phyloP scores from a whole-genome alignment of 2,888 invertebrate genomes.

The Nineta flava region DNA sequence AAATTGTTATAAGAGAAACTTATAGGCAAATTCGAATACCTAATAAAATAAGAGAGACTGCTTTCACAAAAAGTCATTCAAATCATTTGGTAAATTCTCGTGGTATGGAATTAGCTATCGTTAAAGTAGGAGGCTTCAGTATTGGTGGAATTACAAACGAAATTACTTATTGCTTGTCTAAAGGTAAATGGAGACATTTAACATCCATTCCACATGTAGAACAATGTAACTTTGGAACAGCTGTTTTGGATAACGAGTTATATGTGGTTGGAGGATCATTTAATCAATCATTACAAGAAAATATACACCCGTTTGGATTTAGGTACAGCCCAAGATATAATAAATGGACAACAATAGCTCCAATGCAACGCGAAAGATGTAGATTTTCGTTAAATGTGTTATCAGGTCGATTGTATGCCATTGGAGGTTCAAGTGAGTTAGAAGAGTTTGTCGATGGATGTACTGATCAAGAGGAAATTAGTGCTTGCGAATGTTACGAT shows the following conservation, averaged over 20 bases:
- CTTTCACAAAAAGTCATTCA: slow-evolving; percentile 8
- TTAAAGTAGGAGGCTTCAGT: slow-evolving; percentile 55
- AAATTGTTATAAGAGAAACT: slow-evolving; percentile 25
- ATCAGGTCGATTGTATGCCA: slow-evolving; percentile 36
- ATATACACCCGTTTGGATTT: slow-evolving; percentile 57
- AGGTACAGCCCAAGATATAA: slow-evolving; percentile 42
- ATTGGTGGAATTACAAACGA: slow-evolving; percentile 49
- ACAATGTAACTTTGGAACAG: slow-evolving; percentile 56
- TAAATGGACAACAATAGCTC: slow-evolving; percentile 50
- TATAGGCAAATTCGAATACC: slow-evolving; percentile 17
- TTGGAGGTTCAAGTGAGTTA: slow-evolving; percentile 45
- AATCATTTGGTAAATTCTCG: slow-evolving; percentile 38
- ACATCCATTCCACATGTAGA: slow-evolving; percentile 57
- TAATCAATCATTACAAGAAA: slow-evolving; percentile 48
- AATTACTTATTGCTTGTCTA: slow-evolving; percentile 44
- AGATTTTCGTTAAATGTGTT: slow-evolving; percentile 48
- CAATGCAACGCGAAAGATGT: slow-evolving; percentile 47
- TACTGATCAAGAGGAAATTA: slow-evolving; percentile 23
- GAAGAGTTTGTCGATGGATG: slow-evolving; percentile 29
- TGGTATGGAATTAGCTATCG: slow-evolving; percentile 49
- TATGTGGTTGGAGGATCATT: slow-evolving; percentile 58
- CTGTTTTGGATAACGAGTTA: slow-evolving; percentile 48
- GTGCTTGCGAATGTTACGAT: slow-evolving; percentile 42
- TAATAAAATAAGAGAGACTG: slow-evolving; percentile 6
- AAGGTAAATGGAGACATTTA: slow-evolving; percentile 43